A percentile compares a stretch with the other conserved stretches of the same genome.
Conservation (phyloP, 1,140 invertebrate genomes). For the Drosophila mauritiana region DNA sequence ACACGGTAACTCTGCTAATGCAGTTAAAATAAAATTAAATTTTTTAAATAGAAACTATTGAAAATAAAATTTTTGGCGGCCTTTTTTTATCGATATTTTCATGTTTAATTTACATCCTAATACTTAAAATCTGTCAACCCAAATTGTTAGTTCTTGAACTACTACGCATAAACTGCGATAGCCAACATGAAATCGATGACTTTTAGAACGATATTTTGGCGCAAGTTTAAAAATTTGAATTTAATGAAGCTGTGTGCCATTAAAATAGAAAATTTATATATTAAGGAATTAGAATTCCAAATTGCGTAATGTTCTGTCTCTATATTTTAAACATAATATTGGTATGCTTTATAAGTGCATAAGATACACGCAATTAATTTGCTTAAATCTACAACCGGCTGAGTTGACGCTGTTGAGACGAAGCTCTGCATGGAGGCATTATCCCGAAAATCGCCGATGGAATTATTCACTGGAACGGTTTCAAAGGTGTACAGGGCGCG, state of each 20-base stretch:
- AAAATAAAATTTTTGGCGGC: too few species aligned
- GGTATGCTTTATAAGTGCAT: constrained; percentile 3
- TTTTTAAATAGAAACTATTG: background rate
- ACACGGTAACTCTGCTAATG: background rate
- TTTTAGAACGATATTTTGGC: background rate
- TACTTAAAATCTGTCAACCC: too few species aligned
- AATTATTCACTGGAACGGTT: constrained; percentile 23
- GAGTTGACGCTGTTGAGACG: constrained; percentile 31
- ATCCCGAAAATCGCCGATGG: constrained; percentile 45
- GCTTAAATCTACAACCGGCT: background rate
- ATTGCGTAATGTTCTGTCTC: too few species aligned
- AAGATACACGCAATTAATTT: background rate
- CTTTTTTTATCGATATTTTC: too few species aligned
- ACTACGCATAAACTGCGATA: background rate
- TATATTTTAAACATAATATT: background rate
- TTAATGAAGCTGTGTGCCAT: too few species aligned
- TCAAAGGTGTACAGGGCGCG: constrained; percentile 94
- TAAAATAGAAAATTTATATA: background rate
- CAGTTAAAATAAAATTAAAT: background rate
- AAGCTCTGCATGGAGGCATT: constrained; percentile 80
- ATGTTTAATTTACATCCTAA: background rate
- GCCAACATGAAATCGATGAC: background rate
- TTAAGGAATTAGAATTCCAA: too few species aligned
- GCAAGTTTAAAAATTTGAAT: background rate
- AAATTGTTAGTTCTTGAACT: background rate